phyloP scores from a whole-genome alignment of 1,140 invertebrate genomes.

The Rhopalosiphum padi region DNA sequence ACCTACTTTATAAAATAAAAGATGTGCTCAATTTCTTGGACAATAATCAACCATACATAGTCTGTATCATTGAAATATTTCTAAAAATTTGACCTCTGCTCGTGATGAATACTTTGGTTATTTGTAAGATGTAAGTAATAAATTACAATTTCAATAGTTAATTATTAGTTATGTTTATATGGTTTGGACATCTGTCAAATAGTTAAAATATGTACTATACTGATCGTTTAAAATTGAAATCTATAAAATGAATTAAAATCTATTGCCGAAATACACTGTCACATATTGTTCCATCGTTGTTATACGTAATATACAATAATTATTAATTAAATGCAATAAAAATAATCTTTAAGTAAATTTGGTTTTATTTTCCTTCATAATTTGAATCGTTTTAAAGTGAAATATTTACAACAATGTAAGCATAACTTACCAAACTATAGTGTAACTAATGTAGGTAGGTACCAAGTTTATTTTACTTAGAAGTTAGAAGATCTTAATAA shows the following conservation, averaged over 20 bases:
- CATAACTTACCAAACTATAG: neutral
- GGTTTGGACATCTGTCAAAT: neutral
- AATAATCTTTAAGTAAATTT: neutral
- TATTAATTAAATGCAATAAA: neutral
- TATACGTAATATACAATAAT: neutral
- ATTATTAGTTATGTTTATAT: neutral
- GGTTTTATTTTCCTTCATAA: neutral
- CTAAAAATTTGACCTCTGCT: neutral
- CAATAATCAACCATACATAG: neutral
- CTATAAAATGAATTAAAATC: neutral
- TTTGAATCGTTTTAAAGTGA: neutral
- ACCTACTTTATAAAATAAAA: conserved; percentile 8
- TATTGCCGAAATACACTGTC: neutral
- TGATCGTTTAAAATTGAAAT: neutral
- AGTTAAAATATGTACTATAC: neutral
- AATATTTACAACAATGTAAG: neutral
- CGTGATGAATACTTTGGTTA: neutral
- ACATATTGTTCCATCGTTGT: neutral
- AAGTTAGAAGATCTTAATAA: neutral
- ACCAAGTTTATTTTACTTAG: neutral
- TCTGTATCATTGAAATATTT: neutral
- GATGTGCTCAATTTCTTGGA: neutral
- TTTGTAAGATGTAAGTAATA: neutral
- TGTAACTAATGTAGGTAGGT: neutral
- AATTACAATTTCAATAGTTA: neutral